Evolutionary conservation across 2,113 vertebrate genomes (phyloP).

Genomic region (Gallinago media): DNA sequence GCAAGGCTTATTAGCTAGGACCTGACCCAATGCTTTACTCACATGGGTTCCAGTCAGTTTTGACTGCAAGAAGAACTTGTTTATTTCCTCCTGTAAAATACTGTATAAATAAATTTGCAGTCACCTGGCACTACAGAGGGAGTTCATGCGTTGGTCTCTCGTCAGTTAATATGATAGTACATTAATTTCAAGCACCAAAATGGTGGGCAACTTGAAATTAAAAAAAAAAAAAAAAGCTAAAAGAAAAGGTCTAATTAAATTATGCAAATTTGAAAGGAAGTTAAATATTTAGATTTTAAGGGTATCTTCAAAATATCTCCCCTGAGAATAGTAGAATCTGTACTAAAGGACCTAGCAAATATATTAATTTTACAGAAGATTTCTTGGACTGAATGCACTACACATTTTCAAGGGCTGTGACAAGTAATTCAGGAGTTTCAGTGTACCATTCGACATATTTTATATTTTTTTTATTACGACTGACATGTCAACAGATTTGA

Average conservation of each 20-base stretch:
- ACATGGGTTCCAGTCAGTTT: neutral
- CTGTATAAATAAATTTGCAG: neutral
- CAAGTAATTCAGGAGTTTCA: slow-evolving; percentile 54
- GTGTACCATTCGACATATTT: slow-evolving; percentile 38
- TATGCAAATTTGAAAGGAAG: slow-evolving; percentile 9
- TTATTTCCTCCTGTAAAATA: neutral
- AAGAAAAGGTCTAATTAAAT: neutral
- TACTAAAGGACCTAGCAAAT: slow-evolving; percentile 5
- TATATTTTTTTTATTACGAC: slow-evolving; percentile 62
- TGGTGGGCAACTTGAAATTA: neutral
- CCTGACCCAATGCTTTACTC: neutral
- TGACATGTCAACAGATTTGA: slow-evolving; percentile 73
- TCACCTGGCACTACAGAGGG: neutral
- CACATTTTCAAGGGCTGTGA: slow-evolving; percentile 48
- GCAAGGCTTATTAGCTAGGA: neutral
- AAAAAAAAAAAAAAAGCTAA: neutral
- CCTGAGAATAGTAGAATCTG: neutral
- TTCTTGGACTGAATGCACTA: slow-evolving; percentile 18
- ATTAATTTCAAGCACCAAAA: neutral
- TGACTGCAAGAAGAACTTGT: neutral
- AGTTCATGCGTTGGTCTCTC: neutral
- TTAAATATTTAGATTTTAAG: slow-evolving; percentile 57
- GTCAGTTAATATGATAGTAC: neutral
- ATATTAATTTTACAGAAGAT: slow-evolving; percentile 12
- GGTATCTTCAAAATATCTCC: slow-evolving; percentile 17